Evolutionary conservation across 2,888 invertebrate species (phyloP).

Genomic region (Quadroppia sp.): DNA sequence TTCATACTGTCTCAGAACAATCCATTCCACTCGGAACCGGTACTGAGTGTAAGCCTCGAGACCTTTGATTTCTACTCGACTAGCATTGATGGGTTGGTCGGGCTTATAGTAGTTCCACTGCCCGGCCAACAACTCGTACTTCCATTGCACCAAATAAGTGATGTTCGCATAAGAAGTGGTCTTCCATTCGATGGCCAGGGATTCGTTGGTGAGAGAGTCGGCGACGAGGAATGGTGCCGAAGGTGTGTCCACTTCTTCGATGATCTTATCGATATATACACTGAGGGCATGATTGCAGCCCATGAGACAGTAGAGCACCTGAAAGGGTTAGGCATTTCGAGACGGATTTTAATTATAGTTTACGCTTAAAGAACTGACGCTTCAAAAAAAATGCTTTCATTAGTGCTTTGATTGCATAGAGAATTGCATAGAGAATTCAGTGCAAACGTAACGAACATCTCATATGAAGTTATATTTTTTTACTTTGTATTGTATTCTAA

Average conservation of each 20-base stretch:
- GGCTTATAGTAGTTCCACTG: conserved; percentile 72
- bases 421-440: no score
- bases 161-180: conserved; percentile 54
- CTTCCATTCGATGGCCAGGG: conserved; percentile 73
- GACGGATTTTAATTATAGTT: no score
- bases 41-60: conserved; percentile 84
- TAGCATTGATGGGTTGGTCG: conserved; percentile 42
- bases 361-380: no score
- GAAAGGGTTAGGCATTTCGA: neutral
- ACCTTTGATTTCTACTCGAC: conserved; percentile 61
- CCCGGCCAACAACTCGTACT: conserved; percentile 59
- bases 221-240: conserved; percentile 72
- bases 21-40: conserved; percentile 81
- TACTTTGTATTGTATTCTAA: neutral
- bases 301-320: conserved; percentile 71
- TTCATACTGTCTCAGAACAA: conserved; percentile 59
- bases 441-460: neutral
- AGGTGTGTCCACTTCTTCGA: conserved; percentile 65
- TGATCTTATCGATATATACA: conserved; percentile 61
- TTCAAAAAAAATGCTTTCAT: neutral
- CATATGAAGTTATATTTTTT: neutral
- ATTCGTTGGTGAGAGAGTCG: conserved; percentile 69
- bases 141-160: conserved; percentile 67
- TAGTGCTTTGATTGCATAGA: neutral
- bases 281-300: conserved; percentile 76